These are phyloP conservation scores for Gandaritis pyraliata DNA, from an alignment of 2,888 invertebrate species.

Conservation along the genomic window DNA sequence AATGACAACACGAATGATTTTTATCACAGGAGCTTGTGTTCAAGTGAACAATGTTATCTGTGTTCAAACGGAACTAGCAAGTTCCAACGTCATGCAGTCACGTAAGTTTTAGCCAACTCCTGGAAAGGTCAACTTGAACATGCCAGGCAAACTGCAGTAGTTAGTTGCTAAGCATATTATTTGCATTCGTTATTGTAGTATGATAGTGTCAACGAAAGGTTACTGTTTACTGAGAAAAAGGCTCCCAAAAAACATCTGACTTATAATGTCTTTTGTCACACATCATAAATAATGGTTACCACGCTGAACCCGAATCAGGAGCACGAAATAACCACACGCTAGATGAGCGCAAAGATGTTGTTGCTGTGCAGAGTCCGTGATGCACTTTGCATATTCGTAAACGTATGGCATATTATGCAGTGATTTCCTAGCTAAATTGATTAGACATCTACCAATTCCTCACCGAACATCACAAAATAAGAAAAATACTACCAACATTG, in stretches of 20 bases:
- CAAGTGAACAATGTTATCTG: constrained; percentile 26
- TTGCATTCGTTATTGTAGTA: neutral
- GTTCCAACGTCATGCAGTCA: constrained; percentile 14
- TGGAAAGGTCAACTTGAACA: constrained; percentile 11
- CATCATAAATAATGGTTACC: too few species aligned
- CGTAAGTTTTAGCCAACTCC: constrained; percentile 11
- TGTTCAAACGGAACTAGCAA: constrained; percentile 21
- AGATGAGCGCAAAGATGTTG: too few species aligned
- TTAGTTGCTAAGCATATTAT: neutral
- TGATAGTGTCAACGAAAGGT: too few species aligned
- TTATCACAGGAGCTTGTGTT: constrained; percentile 15
- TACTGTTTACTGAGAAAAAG: too few species aligned
- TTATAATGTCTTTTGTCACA: too few species aligned
- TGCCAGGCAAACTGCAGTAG: constrained; percentile 3
- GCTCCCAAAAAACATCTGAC: too few species aligned
- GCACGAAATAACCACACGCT: too few species aligned
- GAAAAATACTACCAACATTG: neutral
- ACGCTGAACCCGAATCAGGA: too few species aligned
- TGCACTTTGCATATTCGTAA: too few species aligned
- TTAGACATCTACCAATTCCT: neutral
- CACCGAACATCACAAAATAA: neutral
- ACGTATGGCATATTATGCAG: too few species aligned
- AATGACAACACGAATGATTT: constrained; percentile 25
- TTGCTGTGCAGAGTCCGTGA: too few species aligned
- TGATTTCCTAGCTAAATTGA: too few species aligned